Evolutionary conservation across 1,140 invertebrate species (phyloP).

Genomic region (Lithobius niger): DNA sequence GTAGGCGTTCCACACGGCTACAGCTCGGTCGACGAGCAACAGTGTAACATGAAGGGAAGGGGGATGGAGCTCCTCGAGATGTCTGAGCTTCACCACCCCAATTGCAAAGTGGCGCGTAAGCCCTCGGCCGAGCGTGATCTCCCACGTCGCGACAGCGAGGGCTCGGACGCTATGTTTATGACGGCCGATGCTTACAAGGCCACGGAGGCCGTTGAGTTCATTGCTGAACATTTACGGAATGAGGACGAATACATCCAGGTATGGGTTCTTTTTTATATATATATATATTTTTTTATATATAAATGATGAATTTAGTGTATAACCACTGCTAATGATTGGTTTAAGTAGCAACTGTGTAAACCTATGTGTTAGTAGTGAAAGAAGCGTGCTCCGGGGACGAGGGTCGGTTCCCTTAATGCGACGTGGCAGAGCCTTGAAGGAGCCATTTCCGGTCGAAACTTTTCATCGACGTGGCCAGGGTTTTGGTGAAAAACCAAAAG

Average conservation of each 20-base stretch:
- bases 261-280: constrained; percentile 18
- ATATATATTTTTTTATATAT: too few species aligned
- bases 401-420: too few species aligned
- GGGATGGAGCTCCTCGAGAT: constrained; percentile 83
- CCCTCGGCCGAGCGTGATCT: constrained; percentile 33
- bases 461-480: too few species aligned
- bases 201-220: constrained; percentile 94
- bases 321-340: too few species aligned
- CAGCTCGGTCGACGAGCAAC: constrained; percentile 36
- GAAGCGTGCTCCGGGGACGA: too few species aligned
- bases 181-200: constrained; percentile 79
- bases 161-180: constrained; percentile 72
- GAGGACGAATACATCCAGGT: constrained; percentile 96
- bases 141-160: constrained; percentile 67
- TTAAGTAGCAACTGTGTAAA: too few species aligned
- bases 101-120: constrained; percentile 62
- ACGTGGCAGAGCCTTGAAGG: too few species aligned
- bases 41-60: constrained; percentile 43
- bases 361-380: too few species aligned
- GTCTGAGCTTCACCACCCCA: constrained; percentile 86
- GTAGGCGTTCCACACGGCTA: constrained; percentile 1
- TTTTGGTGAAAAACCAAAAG: too few species aligned
- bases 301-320: too few species aligned
- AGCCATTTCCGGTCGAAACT: too few species aligned
- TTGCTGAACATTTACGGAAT: constrained; percentile 91